A percentile compares a stretch with the other conserved stretches of the same genome.
Evolutionary conservation across 2,888 invertebrate genomes (phyloP).

Genomic region (Nomada flava): DNA sequence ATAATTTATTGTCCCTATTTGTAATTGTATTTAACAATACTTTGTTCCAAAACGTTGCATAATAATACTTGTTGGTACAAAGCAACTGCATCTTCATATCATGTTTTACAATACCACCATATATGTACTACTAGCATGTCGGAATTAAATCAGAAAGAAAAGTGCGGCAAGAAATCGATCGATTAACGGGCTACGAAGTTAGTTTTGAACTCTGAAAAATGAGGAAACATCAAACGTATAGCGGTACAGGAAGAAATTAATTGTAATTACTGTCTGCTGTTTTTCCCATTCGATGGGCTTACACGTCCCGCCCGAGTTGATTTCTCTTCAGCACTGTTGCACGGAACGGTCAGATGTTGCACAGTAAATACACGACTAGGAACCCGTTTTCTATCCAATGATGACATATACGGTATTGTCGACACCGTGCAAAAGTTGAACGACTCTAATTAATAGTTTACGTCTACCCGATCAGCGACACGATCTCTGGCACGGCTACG

Average conservation of each 20-base stretch:
- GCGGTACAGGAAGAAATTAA: background rate
- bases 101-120: conserved; percentile 26
- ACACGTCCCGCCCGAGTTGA: background rate
- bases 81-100: background rate
- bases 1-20: conserved; percentile 66
- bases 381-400: conserved; percentile 44
- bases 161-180: background rate
- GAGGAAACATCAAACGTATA: background rate
- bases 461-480: conserved; percentile 40
- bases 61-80: conserved; percentile 4
- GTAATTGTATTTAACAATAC: conserved; percentile 22
- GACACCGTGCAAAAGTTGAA: background rate
- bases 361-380: conserved; percentile 16
- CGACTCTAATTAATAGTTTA: conserved; percentile 45
- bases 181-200: background rate
- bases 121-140: conserved; percentile 3
- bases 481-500: conserved; percentile 43
- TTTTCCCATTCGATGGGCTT: conserved; percentile 1
- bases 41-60: background rate
- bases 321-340: conserved; percentile 14
- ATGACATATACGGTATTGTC: conserved; percentile 17
- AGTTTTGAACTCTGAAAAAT: background rate
- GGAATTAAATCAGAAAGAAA: conserved; percentile 4
- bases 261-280: background rate
- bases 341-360: conserved; percentile 11